Evolutionary conservation across 2,113 vertebrate species (phyloP).

Genomic region (Chionodraco myersi): DNA sequence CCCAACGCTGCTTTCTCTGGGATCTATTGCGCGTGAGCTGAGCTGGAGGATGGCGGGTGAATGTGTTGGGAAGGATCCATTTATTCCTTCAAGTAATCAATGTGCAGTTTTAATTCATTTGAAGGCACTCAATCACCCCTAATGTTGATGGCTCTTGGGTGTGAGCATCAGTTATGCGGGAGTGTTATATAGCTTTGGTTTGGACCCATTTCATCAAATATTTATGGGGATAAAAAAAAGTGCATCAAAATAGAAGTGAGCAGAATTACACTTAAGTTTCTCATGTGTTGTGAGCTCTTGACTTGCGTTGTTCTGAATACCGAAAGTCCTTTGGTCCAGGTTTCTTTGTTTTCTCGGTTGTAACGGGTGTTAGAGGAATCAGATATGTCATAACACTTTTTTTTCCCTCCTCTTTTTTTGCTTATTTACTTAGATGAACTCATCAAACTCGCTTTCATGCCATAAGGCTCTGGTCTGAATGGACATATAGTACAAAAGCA

Average conservation of each 20-base stretch:
- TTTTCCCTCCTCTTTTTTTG: constrained; percentile 86
- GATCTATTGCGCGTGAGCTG: constrained; percentile 82
- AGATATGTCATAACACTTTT: constrained; percentile 74
- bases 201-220: constrained; percentile 98
- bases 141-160: constrained; percentile 97
- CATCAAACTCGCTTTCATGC: constrained; percentile 80
- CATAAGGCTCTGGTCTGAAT: constrained; percentile 76
- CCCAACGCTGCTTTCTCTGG: constrained; percentile 67
- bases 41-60: constrained; percentile 37
- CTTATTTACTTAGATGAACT: constrained; percentile 86
- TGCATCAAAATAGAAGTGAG: constrained; percentile 95
- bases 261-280: constrained; percentile 95
- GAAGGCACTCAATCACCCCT: constrained; percentile 97
- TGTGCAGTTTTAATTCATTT: constrained; percentile 98
- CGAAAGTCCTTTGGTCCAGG: constrained; percentile 60
- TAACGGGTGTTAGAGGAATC: constrained; percentile 51
- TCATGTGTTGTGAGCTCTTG: constrained; percentile 87
- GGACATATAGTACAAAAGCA: constrained; percentile 79
- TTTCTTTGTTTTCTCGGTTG: constrained; percentile 51
- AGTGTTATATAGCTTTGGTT: constrained; percentile 98
- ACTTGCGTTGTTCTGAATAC: constrained; percentile 69
- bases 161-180: constrained; percentile 94
- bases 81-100: constrained; percentile 94
- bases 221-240: constrained; percentile 95
- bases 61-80: constrained; percentile 72